Evolutionary conservation across 2,113 vertebrate genomes (phyloP).

Genomic region (Calyptommatus sinebrachiatus): DNA sequence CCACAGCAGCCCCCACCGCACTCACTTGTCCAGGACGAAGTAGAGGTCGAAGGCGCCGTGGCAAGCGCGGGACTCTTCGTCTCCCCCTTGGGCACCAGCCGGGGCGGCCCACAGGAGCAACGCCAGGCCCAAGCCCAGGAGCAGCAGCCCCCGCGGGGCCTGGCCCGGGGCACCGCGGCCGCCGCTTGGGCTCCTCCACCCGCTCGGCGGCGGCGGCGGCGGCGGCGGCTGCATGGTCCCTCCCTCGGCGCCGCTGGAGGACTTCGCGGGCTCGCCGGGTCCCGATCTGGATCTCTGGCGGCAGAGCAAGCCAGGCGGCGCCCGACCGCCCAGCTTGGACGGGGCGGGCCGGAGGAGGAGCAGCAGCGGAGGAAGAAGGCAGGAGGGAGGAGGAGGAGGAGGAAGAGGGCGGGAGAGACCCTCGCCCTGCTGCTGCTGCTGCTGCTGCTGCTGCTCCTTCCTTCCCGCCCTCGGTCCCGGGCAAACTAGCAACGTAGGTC

Average conservation of each 20-base stretch:
- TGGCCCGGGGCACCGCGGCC: neutral
- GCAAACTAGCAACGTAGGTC: no score
- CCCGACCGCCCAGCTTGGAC: neutral
- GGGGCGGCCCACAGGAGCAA: slow-evolving; percentile 30
- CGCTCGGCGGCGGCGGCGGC: neutral
- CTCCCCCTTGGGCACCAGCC: slow-evolving; percentile 60
- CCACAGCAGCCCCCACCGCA: slow-evolving; percentile 1
- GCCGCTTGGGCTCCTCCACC: neutral
- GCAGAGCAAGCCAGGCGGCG: no score
- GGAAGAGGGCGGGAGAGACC: no score
- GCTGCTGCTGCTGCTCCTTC: no score
- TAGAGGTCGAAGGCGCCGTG: slow-evolving; percentile 88
- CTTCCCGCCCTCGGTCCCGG: neutral
- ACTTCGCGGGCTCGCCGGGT: slow-evolving; percentile 5
- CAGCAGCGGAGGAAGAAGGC: no score
- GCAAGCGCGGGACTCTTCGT: slow-evolving; percentile 67
- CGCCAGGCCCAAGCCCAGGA: slow-evolving; percentile 16
- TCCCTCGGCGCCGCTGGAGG: neutral
- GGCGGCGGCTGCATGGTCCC: neutral
- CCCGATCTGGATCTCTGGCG: neutral
- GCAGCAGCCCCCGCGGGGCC: slow-evolving; percentile 16
- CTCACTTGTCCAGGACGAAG: slow-evolving; percentile 92
- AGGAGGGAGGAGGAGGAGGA: no score
- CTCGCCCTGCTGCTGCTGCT: no score
- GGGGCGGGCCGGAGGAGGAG: no score